Conservation (phyloP, 1,140 invertebrate species). For the Drosophila bocki region DNA sequence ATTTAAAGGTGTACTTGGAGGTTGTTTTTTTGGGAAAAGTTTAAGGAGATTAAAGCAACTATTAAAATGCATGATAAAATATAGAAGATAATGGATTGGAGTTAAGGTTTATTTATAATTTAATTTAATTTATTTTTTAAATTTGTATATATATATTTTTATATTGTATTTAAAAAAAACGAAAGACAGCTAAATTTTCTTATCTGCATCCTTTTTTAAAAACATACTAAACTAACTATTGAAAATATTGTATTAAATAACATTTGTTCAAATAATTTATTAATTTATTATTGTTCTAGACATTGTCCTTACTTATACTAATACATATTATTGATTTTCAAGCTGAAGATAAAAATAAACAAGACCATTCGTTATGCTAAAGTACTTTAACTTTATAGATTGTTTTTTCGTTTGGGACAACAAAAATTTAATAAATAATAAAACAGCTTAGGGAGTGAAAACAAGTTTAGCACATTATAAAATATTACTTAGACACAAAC, state of each 20-base stretch:
- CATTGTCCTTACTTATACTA: background rate
- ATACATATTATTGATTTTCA: background rate
- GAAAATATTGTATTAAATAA: too few relatives aligned
- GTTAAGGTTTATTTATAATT: background rate
- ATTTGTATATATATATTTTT: too few relatives aligned
- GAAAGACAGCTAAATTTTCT: too few relatives aligned
- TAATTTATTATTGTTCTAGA: background rate
- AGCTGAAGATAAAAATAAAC: background rate
- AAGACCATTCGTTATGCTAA: background rate
- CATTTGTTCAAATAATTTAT: background rate
- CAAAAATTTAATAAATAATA: constrained; percentile 11
- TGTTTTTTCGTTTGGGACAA: background rate
- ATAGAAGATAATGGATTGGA: background rate
- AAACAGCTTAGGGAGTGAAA: background rate
- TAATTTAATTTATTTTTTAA: background rate
- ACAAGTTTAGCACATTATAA: constrained; percentile 1
- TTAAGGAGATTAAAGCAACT: too few relatives aligned
- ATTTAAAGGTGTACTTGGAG: background rate
- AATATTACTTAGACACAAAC: background rate
- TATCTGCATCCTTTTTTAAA: too few relatives aligned
- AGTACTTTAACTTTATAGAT: background rate
- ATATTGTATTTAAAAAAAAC: too few relatives aligned
- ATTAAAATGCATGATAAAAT: background rate
- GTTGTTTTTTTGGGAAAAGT: too few relatives aligned
- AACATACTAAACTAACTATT: too few relatives aligned